These are phyloP conservation scores for Rhynchonema sp. DNA, from an alignment of 2,888 invertebrate genomes.

Conservation along the genomic window DNA sequence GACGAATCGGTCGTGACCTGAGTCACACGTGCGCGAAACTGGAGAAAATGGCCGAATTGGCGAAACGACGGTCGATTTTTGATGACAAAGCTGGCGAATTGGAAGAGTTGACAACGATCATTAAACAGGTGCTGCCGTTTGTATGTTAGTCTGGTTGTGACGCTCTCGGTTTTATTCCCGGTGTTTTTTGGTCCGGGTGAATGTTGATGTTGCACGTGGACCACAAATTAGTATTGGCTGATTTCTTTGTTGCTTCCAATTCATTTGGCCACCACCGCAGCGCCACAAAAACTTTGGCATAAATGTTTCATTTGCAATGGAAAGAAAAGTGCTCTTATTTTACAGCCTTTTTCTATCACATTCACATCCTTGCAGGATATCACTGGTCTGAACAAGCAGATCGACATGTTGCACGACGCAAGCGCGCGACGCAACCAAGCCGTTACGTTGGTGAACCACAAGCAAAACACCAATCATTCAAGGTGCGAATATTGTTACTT, in stretches of 20 bases:
- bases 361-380: slow-evolving; percentile 58
- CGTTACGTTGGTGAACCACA: background rate
- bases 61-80: slow-evolving; percentile 45
- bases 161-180: background rate
- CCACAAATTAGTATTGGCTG: no score
- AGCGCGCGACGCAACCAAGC: background rate
- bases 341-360: no score
- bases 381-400: slow-evolving; percentile 80
- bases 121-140: slow-evolving; percentile 55
- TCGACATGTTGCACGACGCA: slow-evolving; percentile 48
- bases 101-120: slow-evolving; percentile 86
- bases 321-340: no score
- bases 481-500: no score
- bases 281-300: no score
- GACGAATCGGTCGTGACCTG: slow-evolving; percentile 76
- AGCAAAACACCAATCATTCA: background rate
- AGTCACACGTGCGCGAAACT: slow-evolving; percentile 86
- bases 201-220: no score
- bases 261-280: no score
- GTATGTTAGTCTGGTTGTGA: slow-evolving; percentile 39
- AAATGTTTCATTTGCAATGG: no score
- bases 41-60: slow-evolving; percentile 76
- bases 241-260: no score
- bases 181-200: background rate
- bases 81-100: slow-evolving; percentile 63